Conservation (phyloP, 2,797 vertebrate species). For the Pyrrhura leucotis region DNA sequence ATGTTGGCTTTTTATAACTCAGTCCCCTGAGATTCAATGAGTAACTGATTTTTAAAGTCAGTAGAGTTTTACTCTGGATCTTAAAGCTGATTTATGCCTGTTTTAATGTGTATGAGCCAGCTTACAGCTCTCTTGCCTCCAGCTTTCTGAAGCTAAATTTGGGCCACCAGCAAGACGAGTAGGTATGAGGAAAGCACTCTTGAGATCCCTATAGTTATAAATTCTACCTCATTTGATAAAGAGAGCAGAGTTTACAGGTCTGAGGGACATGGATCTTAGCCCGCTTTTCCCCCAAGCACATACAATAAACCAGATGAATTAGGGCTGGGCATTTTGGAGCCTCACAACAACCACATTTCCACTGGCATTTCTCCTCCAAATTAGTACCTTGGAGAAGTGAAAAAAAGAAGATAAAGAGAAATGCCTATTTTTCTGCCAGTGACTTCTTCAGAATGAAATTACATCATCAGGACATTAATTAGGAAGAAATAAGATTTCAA, state of each 20-base stretch:
- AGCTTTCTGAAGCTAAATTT: background rate
- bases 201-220: background rate
- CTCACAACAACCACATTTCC: background rate
- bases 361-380: background rate
- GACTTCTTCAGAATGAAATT: background rate
- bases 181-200: background rate
- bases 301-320: background rate
- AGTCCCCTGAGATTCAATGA: background rate
- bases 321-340: background rate
- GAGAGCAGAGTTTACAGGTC: background rate
- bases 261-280: background rate
- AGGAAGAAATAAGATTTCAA: background rate
- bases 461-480: background rate
- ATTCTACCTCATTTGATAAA: slow-evolving; percentile 1
- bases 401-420: background rate
- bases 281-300: background rate
- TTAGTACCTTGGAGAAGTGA: background rate
- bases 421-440: background rate
- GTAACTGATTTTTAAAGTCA: background rate
- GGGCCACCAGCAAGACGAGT: background rate
- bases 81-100: background rate
- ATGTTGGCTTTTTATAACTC: background rate
- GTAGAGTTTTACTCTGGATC: background rate
- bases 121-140: background rate
- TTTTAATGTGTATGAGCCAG: background rate